These are phyloP conservation scores for Lagothrix lagotricha DNA, from an alignment of 2,797 vertebrate species.

Conservation along the genomic window DNA sequence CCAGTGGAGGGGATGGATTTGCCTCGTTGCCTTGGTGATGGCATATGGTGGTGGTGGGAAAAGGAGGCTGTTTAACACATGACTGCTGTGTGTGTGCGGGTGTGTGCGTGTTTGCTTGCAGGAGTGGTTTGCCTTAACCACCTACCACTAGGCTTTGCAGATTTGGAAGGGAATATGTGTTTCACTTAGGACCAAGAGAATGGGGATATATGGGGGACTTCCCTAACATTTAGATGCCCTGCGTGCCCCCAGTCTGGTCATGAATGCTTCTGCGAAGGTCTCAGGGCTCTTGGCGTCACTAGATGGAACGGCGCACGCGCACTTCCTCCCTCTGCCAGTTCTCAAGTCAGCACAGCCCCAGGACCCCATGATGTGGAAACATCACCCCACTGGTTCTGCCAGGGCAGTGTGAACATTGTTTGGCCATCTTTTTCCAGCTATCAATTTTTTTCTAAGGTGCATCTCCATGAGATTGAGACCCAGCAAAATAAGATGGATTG, in stretches of 20 bases:
- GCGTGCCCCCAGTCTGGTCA: neutral
- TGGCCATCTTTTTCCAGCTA: neutral
- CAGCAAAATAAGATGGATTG: neutral
- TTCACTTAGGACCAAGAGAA: neutral
- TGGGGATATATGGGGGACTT: neutral
- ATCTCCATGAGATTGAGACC: neutral
- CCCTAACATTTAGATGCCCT: neutral
- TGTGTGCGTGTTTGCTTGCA: neutral
- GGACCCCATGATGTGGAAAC: no score
- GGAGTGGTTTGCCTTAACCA: neutral
- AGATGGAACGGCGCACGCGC: accelerated
- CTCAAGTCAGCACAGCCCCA: accelerated
- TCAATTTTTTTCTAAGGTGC: neutral
- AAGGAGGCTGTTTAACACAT: neutral
- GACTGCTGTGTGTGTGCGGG: neutral
- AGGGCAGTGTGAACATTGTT: neutral
- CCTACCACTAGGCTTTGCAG: neutral
- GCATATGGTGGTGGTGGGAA: neutral
- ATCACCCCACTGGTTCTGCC: neutral
- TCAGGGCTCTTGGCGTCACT: accelerated
- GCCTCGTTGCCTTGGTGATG: neutral
- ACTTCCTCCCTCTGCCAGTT: neutral
- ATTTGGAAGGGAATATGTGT: neutral
- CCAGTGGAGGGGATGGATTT: neutral
- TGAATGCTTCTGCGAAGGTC: neutral